These are phyloP conservation scores for Nomada fabriciana DNA, from an alignment of 2,888 invertebrate species.

Conservation along the genomic window DNA sequence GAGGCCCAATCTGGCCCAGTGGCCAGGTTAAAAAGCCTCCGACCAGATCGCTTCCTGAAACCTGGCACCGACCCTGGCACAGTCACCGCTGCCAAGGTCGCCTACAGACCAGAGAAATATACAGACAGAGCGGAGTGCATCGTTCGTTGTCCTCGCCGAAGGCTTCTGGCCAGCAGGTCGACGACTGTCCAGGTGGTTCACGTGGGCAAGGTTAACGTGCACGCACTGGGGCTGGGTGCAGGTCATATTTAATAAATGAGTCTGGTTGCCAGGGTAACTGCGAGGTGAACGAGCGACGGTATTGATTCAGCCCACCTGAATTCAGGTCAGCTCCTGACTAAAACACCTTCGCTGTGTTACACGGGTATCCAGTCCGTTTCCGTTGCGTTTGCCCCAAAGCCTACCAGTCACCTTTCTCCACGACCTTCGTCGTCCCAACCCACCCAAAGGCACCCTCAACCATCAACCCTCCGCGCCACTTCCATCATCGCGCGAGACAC, in stretches of 20 bases:
- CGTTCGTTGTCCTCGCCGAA: conserved; percentile 28
- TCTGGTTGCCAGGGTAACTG: conserved; percentile 83
- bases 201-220: conserved; percentile 19
- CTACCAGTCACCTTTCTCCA: conserved; percentile 5
- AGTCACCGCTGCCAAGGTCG: conserved; percentile 48
- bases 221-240: conserved; percentile 59
- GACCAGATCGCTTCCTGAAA: conserved; percentile 39
- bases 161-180: conserved; percentile 11
- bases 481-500: conserved; percentile 18
- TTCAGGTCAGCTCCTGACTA: conserved; percentile 84
- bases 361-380: conserved; percentile 42
- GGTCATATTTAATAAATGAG: conserved; percentile 83
- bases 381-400: conserved; percentile 32
- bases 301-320: conserved; percentile 84
- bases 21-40: neutral
- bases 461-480: neutral
- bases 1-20: no score
- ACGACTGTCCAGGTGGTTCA: conserved; percentile 35
- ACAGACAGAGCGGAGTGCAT: neutral
- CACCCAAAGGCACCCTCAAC: no score
- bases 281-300: conserved; percentile 83
- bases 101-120: neutral
- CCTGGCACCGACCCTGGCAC: conserved; percentile 43
- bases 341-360: conserved; percentile 77
- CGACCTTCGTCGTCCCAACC: conserved; percentile 9